phyloP scores from a whole-genome alignment of 2,113 vertebrate species.

The Catharus fuscescens region DNA sequence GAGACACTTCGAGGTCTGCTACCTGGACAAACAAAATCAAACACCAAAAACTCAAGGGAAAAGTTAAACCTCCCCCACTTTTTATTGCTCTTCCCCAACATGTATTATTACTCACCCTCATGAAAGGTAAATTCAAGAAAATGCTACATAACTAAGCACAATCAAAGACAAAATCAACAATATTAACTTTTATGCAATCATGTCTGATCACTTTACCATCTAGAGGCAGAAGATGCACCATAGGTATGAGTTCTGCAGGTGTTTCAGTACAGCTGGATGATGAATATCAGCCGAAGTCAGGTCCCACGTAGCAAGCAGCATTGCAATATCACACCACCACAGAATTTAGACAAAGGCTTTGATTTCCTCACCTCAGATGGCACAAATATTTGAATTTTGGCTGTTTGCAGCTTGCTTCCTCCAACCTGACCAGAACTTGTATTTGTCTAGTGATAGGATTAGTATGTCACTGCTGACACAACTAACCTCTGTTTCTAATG shows the following conservation, averaged over 20 bases:
- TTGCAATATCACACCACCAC: background rate
- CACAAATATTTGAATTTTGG: background rate
- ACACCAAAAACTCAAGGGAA: fast-evolving
- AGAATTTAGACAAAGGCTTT: background rate
- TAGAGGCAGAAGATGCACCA: background rate
- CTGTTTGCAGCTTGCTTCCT: background rate
- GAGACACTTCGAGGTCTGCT: background rate
- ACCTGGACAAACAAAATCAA: background rate
- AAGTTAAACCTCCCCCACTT: fast-evolving
- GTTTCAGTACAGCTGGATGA: background rate
- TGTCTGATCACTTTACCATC: background rate
- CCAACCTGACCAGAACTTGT: background rate
- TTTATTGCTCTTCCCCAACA: background rate
- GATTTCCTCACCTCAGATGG: background rate
- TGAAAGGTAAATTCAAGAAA: background rate
- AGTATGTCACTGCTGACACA: fast-evolving
- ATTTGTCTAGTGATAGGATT: background rate
- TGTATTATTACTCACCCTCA: background rate
- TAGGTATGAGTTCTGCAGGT: background rate
- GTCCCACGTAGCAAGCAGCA: background rate
- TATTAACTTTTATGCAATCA: fast-evolving
- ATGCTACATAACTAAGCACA: background rate
- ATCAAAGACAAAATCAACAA: background rate
- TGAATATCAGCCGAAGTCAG: background rate
- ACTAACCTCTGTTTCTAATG: background rate